Base-by-base conservation (phyloP, 2,797 vertebrate genomes). In the Phataginus tricuspis region DNA sequence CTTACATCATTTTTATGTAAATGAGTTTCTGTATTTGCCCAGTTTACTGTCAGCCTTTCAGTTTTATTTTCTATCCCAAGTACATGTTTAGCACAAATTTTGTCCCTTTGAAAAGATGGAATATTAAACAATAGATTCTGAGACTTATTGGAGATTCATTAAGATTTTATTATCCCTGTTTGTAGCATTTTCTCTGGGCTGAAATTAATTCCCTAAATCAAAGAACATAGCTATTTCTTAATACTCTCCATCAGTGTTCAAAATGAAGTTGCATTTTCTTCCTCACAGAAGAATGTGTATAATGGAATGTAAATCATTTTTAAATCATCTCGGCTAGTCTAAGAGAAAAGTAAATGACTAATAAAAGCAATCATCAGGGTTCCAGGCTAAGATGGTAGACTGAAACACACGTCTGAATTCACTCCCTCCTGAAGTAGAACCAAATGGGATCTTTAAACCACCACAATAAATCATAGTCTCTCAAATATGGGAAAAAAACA, bases 181-280 rank as follows among this genome's bases (percentile, higher is more conserved):
- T n/a, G 85, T 13, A 66, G 82, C 84, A 87, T 90, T 93, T 12
- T 57, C 45, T 92, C 27, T 89, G 39, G 8, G 69, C 11, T 83
- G 83, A 90, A 77, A 87, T 91, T 85, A 95, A 80, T 87, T 82
- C 31, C 37, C 61, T 82, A 63, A 90, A 69, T 69, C 27, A 86
- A 21, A 84, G 45, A 61, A 27, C 75, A n/a, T 31, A 74, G 68
- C 27, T 78, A 90, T 84, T 96, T 94, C 39, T 90, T 95, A 93
- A 95, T 88, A 42, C 3, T 74, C 7, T 90, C 42, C 16, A 78
- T 59, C 10, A 55, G 9, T n/a, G 91, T 92, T 77, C 53, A 82
- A 68, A 74, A 64, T 92, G 72, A 86, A 71, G 83, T 55, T 69
- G 5, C 23, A 66, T 57, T 94, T 92, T 94, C 16, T 86, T 71